Evolutionary conservation across 2,797 vertebrate species (phyloP), one percentile per base, ranked within the genome.

Genomic region (Sarcophilus harrisii): DNA sequence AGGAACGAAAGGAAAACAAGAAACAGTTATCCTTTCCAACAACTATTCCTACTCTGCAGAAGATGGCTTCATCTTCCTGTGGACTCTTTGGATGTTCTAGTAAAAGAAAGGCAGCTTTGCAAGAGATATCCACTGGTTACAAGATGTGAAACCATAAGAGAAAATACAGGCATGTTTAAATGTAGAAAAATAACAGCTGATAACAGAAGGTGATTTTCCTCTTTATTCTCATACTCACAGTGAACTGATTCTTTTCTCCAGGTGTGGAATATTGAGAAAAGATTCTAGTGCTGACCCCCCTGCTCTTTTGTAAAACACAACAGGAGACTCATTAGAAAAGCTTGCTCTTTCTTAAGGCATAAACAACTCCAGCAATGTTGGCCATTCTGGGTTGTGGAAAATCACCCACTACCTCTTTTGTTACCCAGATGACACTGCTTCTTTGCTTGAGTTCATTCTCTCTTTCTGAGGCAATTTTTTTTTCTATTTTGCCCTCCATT

Each of bases 81-180:
- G 38, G 90, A 32, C 59, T 92, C 92, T 96, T 90, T 96, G 94
- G 87, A 29, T 92, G 45, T 96, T 73, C 90, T 52, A 81, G 14
- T 90, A 91, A 95, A 95, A 96, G 92, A 95, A 95, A 96, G 94
- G 52, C 49, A 92, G 32, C 92, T 96, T 90, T 90, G 92, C 57
- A 95, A 94, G 92, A 90, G 59, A 89, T 93, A 18, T 92, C 49
- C 91, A 93, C 91, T 90, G 91, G 49, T 58, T 89, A 96, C 89
- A 73, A 93, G 73, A 91, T 59, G 52, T 66, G 60, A 95, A 94
- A n/a, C 32, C 59, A 59, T 32, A 90, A 91, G 90, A 95, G 91
- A 90, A 92, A 95, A 54, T 29, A 49, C 92, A 62, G 81, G 55
- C 87, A 28, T 13, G 16, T 18, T 55, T 92, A 59, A 58, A 91